Conservation (phyloP, 2,113 vertebrate species). For the Coptodon bakossiorum region DNA sequence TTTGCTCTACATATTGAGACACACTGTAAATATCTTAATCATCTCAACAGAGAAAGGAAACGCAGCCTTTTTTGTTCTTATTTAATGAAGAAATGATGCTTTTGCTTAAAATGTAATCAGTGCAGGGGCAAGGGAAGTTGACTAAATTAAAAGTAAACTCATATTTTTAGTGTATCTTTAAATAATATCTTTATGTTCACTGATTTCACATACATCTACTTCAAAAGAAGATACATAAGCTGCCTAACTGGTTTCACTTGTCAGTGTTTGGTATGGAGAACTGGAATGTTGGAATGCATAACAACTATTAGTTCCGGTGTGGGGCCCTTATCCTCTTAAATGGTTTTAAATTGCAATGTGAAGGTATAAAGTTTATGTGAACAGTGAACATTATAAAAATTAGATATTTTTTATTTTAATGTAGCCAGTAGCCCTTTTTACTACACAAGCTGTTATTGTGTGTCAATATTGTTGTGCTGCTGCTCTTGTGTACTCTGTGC, state of each 20-base stretch:
- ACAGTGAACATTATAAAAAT: background rate
- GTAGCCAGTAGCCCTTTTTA: too few species aligned
- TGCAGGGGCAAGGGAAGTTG: background rate
- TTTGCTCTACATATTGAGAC: constrained; percentile 58
- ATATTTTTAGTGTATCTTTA: background rate
- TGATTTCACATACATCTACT: background rate
- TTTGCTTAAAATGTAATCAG: background rate
- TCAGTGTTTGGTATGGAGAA: constrained; percentile 50
- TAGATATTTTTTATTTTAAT: too few species aligned
- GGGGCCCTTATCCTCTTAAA: constrained; percentile 28
- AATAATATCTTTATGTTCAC: background rate
- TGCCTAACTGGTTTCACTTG: background rate
- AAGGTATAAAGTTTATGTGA: background rate
- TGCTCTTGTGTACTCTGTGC: background rate
- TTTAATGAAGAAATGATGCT: background rate
- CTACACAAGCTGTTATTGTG: background rate
- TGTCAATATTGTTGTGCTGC: background rate
- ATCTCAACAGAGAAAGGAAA: background rate
- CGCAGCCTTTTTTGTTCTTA: background rate
- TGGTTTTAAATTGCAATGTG: background rate
- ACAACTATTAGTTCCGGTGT: background rate
- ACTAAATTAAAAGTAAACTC: background rate
- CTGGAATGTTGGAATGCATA: constrained; percentile 28
- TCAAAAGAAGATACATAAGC: background rate
- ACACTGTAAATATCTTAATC: background rate